Base-by-base conservation (phyloP, 2,888 invertebrate genomes). In the Serrognathus titanus region DNA sequence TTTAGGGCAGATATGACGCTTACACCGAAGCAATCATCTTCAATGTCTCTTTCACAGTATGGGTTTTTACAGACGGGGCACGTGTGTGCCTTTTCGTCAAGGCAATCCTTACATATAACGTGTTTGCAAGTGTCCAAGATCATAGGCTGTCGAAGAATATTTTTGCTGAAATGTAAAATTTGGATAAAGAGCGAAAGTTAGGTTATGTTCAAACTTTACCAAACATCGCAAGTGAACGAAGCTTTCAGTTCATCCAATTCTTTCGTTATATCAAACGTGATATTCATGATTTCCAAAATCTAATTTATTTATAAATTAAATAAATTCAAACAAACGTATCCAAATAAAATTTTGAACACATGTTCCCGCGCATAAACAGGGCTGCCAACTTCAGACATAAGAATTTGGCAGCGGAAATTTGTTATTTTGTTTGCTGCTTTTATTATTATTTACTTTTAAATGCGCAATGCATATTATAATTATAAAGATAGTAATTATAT, bases 91-190 rank as follows among this genome's bases (percentile, higher is more conserved):
- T 54, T 61, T 4, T 35, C 48, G 5, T 40, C 39, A 37, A 54
- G 37, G 13, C 57, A 54, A 7, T 9, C 24, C 11, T 55, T 36
- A 36, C 60, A 60, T 40, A 40, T 16, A 12, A 52, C 37, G 20
- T 60, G 60, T 2, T 51, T 48, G 40, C 60, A 60, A 11, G 48
- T 50, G 35, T 55, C 50, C 13, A 60, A 43, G n/a, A 12, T 20
- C 37, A 53, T 36, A 13, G 60, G 60, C 12, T 50, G 35, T 11
- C 31, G 16, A 11, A 53, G 31, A 8, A 60, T 37, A 8, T 55
- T 55, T 10, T 46, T 12, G 41, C 58, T 58, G 40, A n/a, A 48
- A 48, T 16, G 43, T 35, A 16, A 41, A 24, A 36, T 11, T 37
- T 48, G 31, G 13, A 48, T 48, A 11, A 10, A 36, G 35, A 5